phyloP scores from a whole-genome alignment of 2,797 vertebrate genomes.

The Pyrocephalus nanus region DNA sequence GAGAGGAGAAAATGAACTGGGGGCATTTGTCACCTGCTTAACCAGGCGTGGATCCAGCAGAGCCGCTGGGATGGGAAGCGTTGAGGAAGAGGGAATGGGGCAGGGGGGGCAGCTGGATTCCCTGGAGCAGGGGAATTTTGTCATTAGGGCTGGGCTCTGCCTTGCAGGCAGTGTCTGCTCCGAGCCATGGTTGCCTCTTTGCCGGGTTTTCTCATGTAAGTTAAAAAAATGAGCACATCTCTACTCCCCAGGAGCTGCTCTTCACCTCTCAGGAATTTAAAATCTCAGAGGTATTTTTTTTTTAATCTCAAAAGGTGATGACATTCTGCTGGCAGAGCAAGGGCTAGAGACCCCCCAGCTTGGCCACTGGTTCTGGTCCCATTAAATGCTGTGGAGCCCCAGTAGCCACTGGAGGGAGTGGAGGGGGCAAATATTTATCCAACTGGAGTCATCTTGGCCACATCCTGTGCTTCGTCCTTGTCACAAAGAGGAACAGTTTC shows the following conservation, averaged over 20 bases:
- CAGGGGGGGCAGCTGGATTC: neutral
- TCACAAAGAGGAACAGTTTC: neutral
- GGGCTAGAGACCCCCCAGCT: neutral
- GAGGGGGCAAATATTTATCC: neutral
- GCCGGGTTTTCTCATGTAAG: neutral
- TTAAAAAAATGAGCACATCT: fast-evolving
- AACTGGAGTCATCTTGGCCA: neutral
- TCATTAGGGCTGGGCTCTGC: neutral
- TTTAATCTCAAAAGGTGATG: neutral
- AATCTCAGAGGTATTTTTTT: neutral
- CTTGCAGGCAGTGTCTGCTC: fast-evolving
- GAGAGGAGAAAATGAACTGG: neutral
- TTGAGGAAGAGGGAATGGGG: neutral
- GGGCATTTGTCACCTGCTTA: constrained; percentile 71
- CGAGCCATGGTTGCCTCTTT: fast-evolving
- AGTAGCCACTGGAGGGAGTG: fast-evolving
- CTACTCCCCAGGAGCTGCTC: neutral
- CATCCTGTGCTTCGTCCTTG: neutral
- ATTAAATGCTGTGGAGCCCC: neutral
- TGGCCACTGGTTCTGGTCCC: neutral
- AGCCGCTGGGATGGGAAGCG: neutral
- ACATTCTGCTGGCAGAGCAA: neutral
- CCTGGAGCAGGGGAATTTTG: fast-evolving
- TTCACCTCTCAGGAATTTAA: neutral
- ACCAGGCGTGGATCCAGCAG: constrained; percentile 33